Percentiles rank a stretch among this genome's conserved stretches.
Conservation (phyloP, 2,113 vertebrate genomes). For the Hippoglossus stenolepis region DNA sequence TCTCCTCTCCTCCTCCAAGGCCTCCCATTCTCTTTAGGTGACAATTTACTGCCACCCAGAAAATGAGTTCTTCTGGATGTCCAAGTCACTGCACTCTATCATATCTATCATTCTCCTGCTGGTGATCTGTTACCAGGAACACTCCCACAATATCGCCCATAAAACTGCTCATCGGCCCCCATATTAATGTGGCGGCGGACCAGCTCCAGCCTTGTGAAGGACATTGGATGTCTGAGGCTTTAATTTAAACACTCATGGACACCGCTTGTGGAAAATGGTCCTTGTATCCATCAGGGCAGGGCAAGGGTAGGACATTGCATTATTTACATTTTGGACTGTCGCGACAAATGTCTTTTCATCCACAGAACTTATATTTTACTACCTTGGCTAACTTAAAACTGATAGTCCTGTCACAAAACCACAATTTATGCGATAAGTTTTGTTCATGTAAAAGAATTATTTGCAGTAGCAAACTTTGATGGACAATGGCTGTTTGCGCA, state of each 20-base stretch:
- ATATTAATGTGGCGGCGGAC: conserved; percentile 67
- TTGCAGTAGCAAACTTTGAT: background rate
- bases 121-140: conserved; percentile 74
- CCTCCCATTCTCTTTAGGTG: conserved; percentile 61
- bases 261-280: conserved; percentile 34
- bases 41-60: conserved; percentile 75
- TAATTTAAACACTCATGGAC: conserved; percentile 72
- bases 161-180: conserved; percentile 69
- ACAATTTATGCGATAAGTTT: background rate
- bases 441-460: too few species aligned
- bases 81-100: conserved; percentile 72
- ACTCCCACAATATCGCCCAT: conserved; percentile 72
- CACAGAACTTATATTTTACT: background rate
- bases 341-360: conserved; percentile 18
- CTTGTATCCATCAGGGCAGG: conserved; percentile 52
- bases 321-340: conserved; percentile 32
- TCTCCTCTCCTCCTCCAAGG: conserved; percentile 61
- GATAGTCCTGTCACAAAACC: background rate
- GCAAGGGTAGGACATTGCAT: conserved; percentile 39
- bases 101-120: conserved; percentile 69
- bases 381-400: background rate
- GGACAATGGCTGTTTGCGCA: background rate
- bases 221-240: conserved; percentile 61
- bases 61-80: conserved; percentile 76
- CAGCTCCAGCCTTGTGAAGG: conserved; percentile 66